Conservation (phyloP, 2,888 invertebrate species). For the Trissoscelio sp. region DNA sequence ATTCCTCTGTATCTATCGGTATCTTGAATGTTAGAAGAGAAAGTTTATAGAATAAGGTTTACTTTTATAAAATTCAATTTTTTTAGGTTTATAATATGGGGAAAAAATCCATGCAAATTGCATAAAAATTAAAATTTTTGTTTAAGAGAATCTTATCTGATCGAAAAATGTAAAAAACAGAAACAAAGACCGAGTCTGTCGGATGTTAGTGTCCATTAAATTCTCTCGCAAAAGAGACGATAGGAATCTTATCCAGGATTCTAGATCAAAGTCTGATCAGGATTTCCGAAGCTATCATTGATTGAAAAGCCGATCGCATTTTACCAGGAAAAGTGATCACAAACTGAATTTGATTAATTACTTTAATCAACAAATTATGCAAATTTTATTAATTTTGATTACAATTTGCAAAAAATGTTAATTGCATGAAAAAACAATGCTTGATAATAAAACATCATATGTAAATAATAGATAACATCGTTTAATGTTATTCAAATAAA, state of each 20-base stretch:
- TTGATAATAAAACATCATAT: not conserved
- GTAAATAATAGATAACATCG: not conserved
- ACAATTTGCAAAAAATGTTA: not conserved
- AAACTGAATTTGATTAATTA: conserved; percentile 1
- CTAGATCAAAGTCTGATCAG: conserved; percentile 48
- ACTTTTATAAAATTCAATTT: no score
- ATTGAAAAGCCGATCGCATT: conserved; percentile 37
- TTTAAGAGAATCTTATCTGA: no score
- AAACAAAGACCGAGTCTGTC: conserved; percentile 14
- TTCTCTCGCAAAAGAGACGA: conserved; percentile 19
- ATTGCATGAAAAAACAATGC: not conserved
- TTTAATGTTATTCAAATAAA: conserved; percentile 13
- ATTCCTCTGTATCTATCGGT: no score
- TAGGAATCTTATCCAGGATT: conserved; percentile 45
- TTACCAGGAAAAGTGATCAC: conserved; percentile 9
- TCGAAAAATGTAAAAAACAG: no score
- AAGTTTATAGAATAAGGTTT: no score
- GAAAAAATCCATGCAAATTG: no score
- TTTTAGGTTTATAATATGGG: no score
- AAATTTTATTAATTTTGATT: not conserved
- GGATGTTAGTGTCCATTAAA: conserved; percentile 31
- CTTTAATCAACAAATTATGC: not conserved
- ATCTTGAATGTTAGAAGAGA: no score
- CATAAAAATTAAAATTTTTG: no score
- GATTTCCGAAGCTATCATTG: conserved; percentile 31